Evolutionary conservation across 2,888 invertebrate species (phyloP).

Genomic region (Sphaerophoria taeniata): DNA sequence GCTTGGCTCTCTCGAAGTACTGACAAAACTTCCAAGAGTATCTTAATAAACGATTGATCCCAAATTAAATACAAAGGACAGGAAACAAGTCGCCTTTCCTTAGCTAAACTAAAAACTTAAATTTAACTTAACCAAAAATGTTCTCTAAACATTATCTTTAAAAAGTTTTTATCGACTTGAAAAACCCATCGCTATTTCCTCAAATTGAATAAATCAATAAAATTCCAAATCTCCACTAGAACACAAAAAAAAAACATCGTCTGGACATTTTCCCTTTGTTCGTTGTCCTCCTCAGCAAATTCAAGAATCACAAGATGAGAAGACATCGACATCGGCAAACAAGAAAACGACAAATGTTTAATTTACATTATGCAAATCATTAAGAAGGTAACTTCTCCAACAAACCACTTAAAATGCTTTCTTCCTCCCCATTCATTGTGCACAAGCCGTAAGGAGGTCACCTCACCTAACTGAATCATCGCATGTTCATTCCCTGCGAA

Average conservation of each 20-base stretch:
- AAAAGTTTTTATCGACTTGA: too few relatives aligned
- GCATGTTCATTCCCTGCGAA: slow-evolving; percentile 21
- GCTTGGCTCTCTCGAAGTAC: too few relatives aligned
- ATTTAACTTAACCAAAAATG: too few relatives aligned
- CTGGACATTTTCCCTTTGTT: slow-evolving; percentile 24
- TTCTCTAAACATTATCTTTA: too few relatives aligned
- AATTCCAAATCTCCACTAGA: slow-evolving; percentile 21
- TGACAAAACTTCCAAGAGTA: too few relatives aligned
- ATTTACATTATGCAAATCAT: slow-evolving; percentile 75
- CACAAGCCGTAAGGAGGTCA: slow-evolving; percentile 41
- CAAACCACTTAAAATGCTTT: slow-evolving; percentile 65
- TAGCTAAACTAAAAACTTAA: too few relatives aligned
- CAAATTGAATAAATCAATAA: slow-evolving; percentile 59
- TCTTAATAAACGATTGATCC: too few relatives aligned
- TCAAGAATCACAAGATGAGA: slow-evolving; percentile 25
- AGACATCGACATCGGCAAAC: slow-evolving; percentile 34
- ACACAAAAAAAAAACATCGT: slow-evolving; percentile 44
- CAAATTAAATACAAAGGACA: too few relatives aligned
- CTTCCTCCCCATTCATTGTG: not conserved
- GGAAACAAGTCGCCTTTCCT: too few relatives aligned
- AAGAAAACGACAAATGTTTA: slow-evolving; percentile 72
- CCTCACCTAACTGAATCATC: slow-evolving; percentile 16
- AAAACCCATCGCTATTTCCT: not conserved
- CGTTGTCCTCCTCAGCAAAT: not conserved
- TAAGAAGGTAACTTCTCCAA: slow-evolving; percentile 70